Base-by-base conservation (phyloP, 2,797 vertebrate genomes). In the Anniella stebbinsi region DNA sequence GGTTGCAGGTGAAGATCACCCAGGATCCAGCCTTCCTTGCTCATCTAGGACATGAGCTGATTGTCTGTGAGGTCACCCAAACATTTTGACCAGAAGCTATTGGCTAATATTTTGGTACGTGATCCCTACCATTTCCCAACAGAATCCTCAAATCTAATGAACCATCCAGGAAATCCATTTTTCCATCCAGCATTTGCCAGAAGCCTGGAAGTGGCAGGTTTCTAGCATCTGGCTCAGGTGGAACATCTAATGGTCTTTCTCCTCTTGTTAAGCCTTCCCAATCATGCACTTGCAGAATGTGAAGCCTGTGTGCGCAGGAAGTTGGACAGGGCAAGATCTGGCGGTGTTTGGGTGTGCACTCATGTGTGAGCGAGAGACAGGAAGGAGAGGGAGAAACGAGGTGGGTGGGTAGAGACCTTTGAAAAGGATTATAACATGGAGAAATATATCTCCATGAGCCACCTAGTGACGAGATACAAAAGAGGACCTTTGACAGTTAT, bases 1-100 rank as follows among this genome's bases (percentile, higher is more conserved):
- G 98, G 96, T 97, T 98, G 91, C 96, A 98, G 94, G 98, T 98
- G 95, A 98, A 98, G 96, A 99, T 97, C 91, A 98, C 28, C 98
- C 98, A 0, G 98, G 97, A 76, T 97, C 98, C 98, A 98, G 93
- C 98, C 96, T 0, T 98, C 98, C 81, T 99, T 99, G 82, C 98
- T 99, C 98, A 99, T 98, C 98, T 98, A 99, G 8, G 97, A 95
- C 95, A 98, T 98, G 73, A 98, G 97, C 95, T 98, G 98, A 0
- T 96, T 98, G 95, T 99, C 98, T 97, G 94, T 96, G 25, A 72
- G 17, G 15, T 38, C 21, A 51, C 21, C 33, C 54, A 81, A 28
- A 63, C 23, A 5, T 63, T 18, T 38, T 36, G 80, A 18, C 54
- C 10, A 60, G 10, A 63, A 81, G 17, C 48, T 51, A 80, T 12